Conservation (phyloP, 2,888 invertebrate genomes). For the Cylindroiulus punctatus region DNA sequence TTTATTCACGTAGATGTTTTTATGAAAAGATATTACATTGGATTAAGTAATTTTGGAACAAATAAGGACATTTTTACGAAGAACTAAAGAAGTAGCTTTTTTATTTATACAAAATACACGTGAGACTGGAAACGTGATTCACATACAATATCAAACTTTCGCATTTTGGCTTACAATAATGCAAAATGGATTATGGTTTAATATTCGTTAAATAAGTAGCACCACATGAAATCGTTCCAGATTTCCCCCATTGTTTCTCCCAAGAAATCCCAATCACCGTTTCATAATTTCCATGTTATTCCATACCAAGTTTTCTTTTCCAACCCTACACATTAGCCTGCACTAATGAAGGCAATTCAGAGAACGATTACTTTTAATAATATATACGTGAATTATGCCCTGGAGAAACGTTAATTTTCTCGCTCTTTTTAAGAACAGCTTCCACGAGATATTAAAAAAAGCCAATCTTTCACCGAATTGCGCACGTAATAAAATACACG, state of each 20-base stretch:
- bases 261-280: constrained; percentile 43
- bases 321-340: constrained; percentile 5
- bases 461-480: background rate
- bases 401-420: background rate
- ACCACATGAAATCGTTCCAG: constrained; percentile 28
- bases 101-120: constrained; percentile 47
- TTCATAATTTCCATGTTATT: constrained; percentile 38
- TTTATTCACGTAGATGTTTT: constrained; percentile 12
- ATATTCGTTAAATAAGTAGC: constrained; percentile 44
- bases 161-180: constrained; percentile 16
- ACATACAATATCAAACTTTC: constrained; percentile 21
- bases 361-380: constrained; percentile 45
- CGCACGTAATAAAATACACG: constrained; percentile 23
- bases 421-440: background rate
- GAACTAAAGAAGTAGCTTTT: constrained; percentile 31
- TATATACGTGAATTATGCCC: constrained; percentile 20
- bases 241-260: constrained; percentile 32
- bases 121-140: constrained; percentile 35
- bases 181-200: constrained; percentile 33
- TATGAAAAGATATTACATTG: background rate
- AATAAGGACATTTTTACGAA: background rate
- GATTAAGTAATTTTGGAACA: background rate
- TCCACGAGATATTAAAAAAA: background rate
- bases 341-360: constrained; percentile 35
- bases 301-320: constrained; percentile 30